A percentile compares a stretch with the other conserved stretches of the same genome.
These are phyloP conservation scores for Drosophila micromelanica DNA, from an alignment of 1,140 invertebrate genomes.

Conservation along the genomic window DNA sequence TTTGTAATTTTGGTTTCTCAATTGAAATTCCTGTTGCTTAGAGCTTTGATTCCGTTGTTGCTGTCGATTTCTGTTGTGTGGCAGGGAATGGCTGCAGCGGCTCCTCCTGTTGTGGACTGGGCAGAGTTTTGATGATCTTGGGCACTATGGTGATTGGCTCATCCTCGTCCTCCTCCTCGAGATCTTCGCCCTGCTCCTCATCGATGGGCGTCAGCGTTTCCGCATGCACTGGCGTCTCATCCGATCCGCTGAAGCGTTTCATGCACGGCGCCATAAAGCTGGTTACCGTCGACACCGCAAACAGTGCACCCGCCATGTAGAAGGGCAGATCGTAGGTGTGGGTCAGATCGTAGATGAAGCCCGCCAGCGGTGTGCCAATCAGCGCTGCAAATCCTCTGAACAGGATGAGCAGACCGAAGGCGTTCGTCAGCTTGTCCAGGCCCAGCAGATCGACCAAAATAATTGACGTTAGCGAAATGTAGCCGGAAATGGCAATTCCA, in stretches of 20 bases:
- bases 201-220: conserved; percentile 92
- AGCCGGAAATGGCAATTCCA: conserved; percentile 97
- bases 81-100: conserved; percentile 53
- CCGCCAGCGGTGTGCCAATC: conserved; percentile 92
- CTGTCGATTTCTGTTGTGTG: conserved; percentile 33
- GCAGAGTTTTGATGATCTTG: conserved; percentile 88
- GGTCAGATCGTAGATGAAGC: conserved; percentile 94
- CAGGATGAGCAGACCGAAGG: conserved; percentile 97
- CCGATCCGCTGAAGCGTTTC: conserved; percentile 86
- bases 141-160: conserved; percentile 89
- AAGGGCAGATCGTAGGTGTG: conserved; percentile 94
- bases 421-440: conserved; percentile 97
- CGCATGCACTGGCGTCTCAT: conserved; percentile 86
- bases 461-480: conserved; percentile 98
- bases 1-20: conserved; percentile 46
- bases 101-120: conserved; percentile 85
- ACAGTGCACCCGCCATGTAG: conserved; percentile 95
- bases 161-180: conserved; percentile 90
- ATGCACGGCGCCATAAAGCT: conserved; percentile 93
- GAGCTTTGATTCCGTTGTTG: conserved; percentile 77
- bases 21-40: conserved; percentile 64
- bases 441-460: conserved; percentile 98
- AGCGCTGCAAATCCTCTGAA: conserved; percentile 97
- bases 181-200: conserved; percentile 91
- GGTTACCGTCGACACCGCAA: conserved; percentile 92